phyloP scores from a whole-genome alignment of 1,140 invertebrate genomes.

The Apis cerana region DNA sequence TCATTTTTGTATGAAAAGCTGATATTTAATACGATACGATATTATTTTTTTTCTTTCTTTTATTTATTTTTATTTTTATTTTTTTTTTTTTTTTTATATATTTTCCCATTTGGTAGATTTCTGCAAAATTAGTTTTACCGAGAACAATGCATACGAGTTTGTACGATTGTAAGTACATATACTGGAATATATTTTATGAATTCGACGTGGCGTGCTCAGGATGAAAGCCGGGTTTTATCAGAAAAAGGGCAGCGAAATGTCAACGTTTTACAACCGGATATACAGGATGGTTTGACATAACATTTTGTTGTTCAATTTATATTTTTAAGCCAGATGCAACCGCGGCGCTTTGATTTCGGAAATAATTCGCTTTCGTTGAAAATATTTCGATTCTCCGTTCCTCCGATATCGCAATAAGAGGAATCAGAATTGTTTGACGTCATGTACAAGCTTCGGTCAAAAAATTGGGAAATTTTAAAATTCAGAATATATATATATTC shows the following conservation, averaged over 20 bases:
- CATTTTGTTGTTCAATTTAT: not conserved
- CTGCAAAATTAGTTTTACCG: not conserved
- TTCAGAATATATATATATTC: not conserved
- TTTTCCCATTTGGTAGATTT: not conserved
- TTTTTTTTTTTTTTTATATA: not conserved
- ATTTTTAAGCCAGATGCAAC: not conserved
- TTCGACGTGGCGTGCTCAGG: no score
- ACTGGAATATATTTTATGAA: not conserved
- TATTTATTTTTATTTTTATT: no score
- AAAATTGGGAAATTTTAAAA: not conserved
- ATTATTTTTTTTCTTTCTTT: no score
- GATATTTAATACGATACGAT: not conserved
- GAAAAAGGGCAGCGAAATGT: not conserved
- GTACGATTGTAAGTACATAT: not conserved
- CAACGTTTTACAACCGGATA: slow-evolving; percentile 12
- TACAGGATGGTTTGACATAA: not conserved
- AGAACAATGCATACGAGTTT: not conserved
- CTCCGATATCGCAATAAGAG: not conserved
- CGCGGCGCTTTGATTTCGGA: not conserved
- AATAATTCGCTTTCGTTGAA: not conserved
- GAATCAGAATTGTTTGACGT: not conserved
- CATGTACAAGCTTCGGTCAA: not conserved
- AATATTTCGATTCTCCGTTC: not conserved
- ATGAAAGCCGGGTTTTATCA: not conserved
- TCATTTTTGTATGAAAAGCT: not conserved